Evolutionary conservation across 2,888 invertebrate genomes (phyloP).

Genomic region (Ophion obscuratus): DNA sequence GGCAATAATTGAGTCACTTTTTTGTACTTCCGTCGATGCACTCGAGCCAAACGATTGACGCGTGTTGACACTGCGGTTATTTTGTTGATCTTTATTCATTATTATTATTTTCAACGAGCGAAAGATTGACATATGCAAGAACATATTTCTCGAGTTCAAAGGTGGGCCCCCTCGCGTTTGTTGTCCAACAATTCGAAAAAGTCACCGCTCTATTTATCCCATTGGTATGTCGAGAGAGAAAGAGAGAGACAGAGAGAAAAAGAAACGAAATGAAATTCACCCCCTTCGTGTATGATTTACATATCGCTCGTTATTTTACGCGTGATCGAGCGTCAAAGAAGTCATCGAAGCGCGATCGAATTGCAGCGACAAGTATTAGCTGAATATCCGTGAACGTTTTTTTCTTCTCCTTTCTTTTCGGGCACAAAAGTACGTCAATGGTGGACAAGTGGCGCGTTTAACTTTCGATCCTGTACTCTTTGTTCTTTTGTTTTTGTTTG

Average conservation of each 20-base stretch:
- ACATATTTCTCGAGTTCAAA: constrained; percentile 20
- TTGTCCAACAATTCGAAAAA: constrained; percentile 43
- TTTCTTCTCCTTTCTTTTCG: constrained; percentile 37
- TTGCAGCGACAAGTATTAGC: constrained; percentile 63
- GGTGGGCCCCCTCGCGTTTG: constrained; percentile 41
- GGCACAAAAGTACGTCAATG: constrained; percentile 52
- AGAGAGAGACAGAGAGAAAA: background rate
- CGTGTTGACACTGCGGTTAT: background rate
- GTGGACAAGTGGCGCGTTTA: constrained; percentile 60
- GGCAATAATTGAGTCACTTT: background rate
- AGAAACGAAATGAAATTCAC: constrained; percentile 8
- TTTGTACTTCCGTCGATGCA: background rate
- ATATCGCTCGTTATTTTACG: constrained; percentile 58
- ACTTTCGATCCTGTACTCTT: constrained; percentile 36
- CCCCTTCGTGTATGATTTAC: constrained; percentile 45
- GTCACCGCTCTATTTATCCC: constrained; percentile 21
- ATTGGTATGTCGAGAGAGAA: constrained; percentile 1
- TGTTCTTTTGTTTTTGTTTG: constrained; percentile 15
- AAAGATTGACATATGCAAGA: constrained; percentile 4
- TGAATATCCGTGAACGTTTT: constrained; percentile 46
- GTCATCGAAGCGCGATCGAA: constrained; percentile 67
- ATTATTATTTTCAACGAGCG: background rate
- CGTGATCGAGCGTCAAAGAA: constrained; percentile 65
- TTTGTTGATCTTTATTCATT: background rate
- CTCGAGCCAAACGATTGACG: background rate